Evolutionary conservation across 2,888 invertebrate genomes (phyloP), one percentile per base, ranked within the genome.

Genomic region (Gerris lacustris): DNA sequence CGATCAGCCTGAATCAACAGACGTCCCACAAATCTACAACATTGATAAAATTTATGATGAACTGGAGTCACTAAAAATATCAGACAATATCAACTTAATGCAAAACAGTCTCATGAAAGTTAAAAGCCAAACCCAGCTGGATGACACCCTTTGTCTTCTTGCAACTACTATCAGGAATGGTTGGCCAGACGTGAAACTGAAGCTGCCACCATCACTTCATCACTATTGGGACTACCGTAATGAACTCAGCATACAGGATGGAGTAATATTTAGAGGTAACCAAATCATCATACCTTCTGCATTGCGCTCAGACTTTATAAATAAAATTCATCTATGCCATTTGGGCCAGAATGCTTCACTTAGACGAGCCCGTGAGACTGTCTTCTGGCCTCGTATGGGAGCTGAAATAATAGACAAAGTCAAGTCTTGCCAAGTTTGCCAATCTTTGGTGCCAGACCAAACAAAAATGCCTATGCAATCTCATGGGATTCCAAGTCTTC

Each of bases 321-420:
- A 31, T 5, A 66, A 67, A 67, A 70, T 70, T 15, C 70, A 70
- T 47, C 17, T 66, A 6, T 70, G 69, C 64, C 69, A 64, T 31
- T 31, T 66, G 6, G 69, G 69, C 6, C 44, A 31, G 64, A n/a
- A n/a, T n/a, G n/a, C n/a, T n/a, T n/a, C n/a, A n/a, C n/a, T n/a
- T n/a, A n/a, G n/a, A n/a, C n/a, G n/a, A n/a, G n/a, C n/a, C n/a
- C n/a, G n/a, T n/a, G n/a, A n/a, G n/a, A n/a, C n/a, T n/a, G n/a
- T n/a, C n/a, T n/a, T n/a, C n/a, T n/a, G n/a, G n/a, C n/a, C n/a
- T n/a, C n/a, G n/a, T n/a, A n/a, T n/a, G n/a, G n/a, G n/a, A n/a
- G n/a, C n/a, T n/a, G n/a, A 66, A 44, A 69, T 69, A 9, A 69
- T 31, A 44, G 63, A 69, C 15, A 6, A 9, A 5, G 45, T 66